Base-by-base conservation (phyloP, 2,888 invertebrate genomes). In the Elysia crispata region DNA sequence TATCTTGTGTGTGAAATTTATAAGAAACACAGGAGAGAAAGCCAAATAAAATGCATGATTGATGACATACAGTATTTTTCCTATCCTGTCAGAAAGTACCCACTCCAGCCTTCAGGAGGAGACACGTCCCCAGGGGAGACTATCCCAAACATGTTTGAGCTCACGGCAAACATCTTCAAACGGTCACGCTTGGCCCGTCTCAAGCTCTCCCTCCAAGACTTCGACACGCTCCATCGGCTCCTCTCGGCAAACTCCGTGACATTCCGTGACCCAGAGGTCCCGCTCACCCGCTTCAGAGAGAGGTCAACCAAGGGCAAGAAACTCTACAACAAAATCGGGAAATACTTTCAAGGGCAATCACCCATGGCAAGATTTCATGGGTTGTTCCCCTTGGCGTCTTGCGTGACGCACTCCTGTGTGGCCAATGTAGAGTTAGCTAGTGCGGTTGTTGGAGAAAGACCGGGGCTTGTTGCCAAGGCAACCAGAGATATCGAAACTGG, bases 141-240 rank as follows among this genome's bases (percentile, higher is more conserved):
- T 20, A 31, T 80, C 23, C 80, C 80, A 20, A 80, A 76, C 30
- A 80, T 72, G 70, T 67, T 31, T 62, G 80, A 80, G 5, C 62
- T 76, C 8, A 31, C 70, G 20, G 41, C 28, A 18, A 76, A 30
- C 70, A 70, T 76, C 30, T 80, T 80, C 69, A 80, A 76, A 49
- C 62, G 80, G 31, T 76, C 60, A n/a, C 76, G 70, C 31, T 18
- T 76, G 20, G 8, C 70, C 13, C 70, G 70, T 1, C 70, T 70
- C 33, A 50, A 80, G 15, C 54, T 76, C 18, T 70, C 75, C 8
- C 25, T 41, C 20, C 18, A 54, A 23, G 76, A 76, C 13, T 80
- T 80, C 25, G 33, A 80, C 76, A 69, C 41, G 25, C 41, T 28
- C 15, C 67, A 76, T 49, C 30, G 31, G 28, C 69, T 41, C 23